A percentile compares a stretch with the other conserved stretches of the same genome.
These are phyloP conservation scores for Trisateles emortualis DNA, from an alignment of 2,888 invertebrate genomes.

Conservation along the genomic window DNA sequence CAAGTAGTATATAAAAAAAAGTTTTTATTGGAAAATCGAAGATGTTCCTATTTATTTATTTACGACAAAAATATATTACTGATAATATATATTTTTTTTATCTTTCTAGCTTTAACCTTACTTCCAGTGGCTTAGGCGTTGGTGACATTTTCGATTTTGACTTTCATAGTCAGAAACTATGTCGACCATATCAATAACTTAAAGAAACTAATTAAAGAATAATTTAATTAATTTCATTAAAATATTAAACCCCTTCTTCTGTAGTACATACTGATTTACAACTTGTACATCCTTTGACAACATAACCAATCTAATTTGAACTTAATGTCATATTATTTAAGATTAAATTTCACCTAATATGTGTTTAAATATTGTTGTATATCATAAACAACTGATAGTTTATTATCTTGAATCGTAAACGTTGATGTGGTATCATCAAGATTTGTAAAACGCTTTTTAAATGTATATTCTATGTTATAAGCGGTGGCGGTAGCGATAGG, in stretches of 20 bases:
- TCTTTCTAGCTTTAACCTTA: no score
- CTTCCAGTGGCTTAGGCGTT: no score
- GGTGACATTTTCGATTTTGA: no score
- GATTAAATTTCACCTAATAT: slow-evolving; percentile 1
- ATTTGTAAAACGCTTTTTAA: slow-evolving; percentile 18
- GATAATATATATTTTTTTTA: no score
- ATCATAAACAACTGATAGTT: slow-evolving; percentile 55
- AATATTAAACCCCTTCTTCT: background rate
- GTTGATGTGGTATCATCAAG: slow-evolving; percentile 39
- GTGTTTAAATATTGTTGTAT: slow-evolving; percentile 35
- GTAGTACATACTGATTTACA: background rate
- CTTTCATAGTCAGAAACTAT: no score
- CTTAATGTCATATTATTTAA: background rate
- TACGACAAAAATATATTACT: no score
- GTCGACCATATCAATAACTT: no score
- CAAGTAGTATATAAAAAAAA: no score
- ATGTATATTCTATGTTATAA: slow-evolving; percentile 17
- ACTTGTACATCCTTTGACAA: slow-evolving; percentile 1
- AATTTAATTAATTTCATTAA: slow-evolving; percentile 1
- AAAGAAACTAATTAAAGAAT: background rate
- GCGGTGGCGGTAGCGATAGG: slow-evolving; percentile 1
- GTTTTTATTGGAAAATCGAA: no score
- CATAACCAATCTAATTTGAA: background rate
- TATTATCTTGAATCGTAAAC: slow-evolving; percentile 55
- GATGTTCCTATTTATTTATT: no score